Evolutionary conservation across 1,140 invertebrate genomes (phyloP), one percentile per base, ranked within the genome.

Genomic region (Artemia franciscana): DNA sequence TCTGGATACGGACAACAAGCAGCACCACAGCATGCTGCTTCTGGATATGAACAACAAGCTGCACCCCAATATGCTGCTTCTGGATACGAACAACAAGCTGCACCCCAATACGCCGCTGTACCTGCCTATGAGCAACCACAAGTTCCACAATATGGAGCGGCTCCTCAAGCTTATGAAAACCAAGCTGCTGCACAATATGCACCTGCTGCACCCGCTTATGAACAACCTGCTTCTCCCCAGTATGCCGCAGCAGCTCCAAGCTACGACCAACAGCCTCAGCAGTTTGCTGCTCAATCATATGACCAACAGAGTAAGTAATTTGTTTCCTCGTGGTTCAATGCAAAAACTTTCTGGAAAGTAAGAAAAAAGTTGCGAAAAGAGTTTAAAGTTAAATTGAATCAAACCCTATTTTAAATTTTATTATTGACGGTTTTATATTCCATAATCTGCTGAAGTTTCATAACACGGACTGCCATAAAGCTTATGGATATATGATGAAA

Each of bases 161-260:
- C 65, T 26, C 59, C 62, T 39, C 57, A 64, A 12, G 51, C 27
- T 64, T 24, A 23, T 25, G 26, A 62, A 21, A 25, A 57, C n/a
- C 24, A 18, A 65, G 26, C 62, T 26, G 24, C 61, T 62, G 30
- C 24, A 23, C 5, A 21, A 4, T 65, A 65, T 56, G 64, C 63
- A 62, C 51, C 62, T 21, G 63, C 64, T 24, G 59, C 60, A 26
- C 67, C 67, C 23, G 63, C 67, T 51, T 64, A 65, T 4, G 63
- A 64, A 39, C 62, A 39, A 28, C 64, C 28, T 61, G 63, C 64
- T 5, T 30, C 63, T 23, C 21, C 30, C 25, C 12, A 12, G 21
- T 51, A 51, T 51, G 39, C 12, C 12, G 12, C 39, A 51, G 39
- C 39, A 12, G 21, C 12, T 3, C 39, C 39, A 2, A 12, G 21